Evolutionary conservation across 2,113 vertebrate genomes (phyloP).

Genomic region (Peucedramus taeniatus): DNA sequence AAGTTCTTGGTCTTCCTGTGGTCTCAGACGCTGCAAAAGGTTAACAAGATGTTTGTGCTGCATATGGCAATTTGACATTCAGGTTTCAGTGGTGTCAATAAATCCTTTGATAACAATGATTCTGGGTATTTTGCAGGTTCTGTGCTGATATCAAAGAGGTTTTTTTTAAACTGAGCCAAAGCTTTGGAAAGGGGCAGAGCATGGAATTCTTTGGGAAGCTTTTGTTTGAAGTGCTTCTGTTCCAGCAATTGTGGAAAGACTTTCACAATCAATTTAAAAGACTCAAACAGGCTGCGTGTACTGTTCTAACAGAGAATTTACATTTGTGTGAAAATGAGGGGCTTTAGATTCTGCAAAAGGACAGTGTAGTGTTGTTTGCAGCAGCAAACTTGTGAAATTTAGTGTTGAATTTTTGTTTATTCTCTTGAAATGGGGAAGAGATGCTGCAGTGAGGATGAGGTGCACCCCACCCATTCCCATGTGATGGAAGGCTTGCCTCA

Average conservation of each 20-base stretch:
- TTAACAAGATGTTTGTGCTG: background rate
- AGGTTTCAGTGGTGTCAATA: background rate
- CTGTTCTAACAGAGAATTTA: background rate
- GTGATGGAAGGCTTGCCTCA: background rate
- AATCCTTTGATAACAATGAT: background rate
- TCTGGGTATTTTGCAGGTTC: background rate
- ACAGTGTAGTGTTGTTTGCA: rapidly evolving
- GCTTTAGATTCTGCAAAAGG: background rate
- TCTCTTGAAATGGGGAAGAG: background rate
- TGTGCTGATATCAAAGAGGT: background rate
- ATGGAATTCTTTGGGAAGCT: background rate
- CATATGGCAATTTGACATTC: background rate
- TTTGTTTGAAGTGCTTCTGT: background rate
- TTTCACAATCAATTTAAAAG: background rate
- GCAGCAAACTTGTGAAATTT: background rate
- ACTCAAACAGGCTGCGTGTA: background rate
- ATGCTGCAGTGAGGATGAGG: background rate
- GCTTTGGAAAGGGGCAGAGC: background rate
- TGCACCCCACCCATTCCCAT: background rate
- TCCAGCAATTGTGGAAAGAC: background rate
- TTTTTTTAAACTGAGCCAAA: background rate
- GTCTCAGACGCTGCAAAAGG: background rate
- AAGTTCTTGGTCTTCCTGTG: background rate
- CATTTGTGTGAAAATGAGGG: background rate
- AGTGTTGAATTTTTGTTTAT: background rate